Conservation (phyloP, 2,888 invertebrate species). For the Auanema sp. region DNA sequence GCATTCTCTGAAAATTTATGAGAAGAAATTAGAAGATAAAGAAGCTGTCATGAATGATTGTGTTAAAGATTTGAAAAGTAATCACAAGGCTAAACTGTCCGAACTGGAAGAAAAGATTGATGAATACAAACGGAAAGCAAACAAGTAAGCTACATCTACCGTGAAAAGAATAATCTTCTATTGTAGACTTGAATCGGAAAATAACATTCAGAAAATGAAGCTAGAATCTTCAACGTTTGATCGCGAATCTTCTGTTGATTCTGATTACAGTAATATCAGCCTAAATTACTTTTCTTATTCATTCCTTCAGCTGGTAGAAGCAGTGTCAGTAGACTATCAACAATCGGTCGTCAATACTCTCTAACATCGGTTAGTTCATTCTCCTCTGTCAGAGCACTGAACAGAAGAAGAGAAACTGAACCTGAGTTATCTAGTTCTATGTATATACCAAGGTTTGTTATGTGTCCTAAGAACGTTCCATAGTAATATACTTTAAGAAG, state of each 20-base stretch:
- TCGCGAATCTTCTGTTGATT: conserved; percentile 55
- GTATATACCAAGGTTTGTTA: conserved; percentile 14
- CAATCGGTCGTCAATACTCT: conserved; percentile 45
- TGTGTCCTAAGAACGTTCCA: too few species aligned
- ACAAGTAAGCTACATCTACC: conserved; percentile 25
- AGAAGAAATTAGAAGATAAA: conserved; percentile 57
- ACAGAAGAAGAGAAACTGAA: conserved; percentile 37
- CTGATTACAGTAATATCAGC: conserved; percentile 46
- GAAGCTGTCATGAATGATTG: conserved; percentile 57
- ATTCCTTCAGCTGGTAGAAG: not conserved
- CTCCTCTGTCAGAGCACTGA: conserved; percentile 39
- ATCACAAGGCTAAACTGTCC: conserved; percentile 42
- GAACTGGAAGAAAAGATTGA: conserved; percentile 52
- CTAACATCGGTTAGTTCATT: conserved; percentile 42
- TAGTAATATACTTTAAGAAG: conserved; percentile 21
- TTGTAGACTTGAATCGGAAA: conserved; percentile 49
- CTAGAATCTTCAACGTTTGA: conserved; percentile 40
- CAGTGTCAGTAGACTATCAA: conserved; percentile 31
- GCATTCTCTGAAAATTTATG: conserved; percentile 44
- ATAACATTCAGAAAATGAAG: conserved; percentile 41
- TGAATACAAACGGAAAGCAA: conserved; percentile 38
- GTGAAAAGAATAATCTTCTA: too few species aligned
- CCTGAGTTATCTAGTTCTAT: conserved; percentile 30
- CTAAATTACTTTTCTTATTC: not conserved
- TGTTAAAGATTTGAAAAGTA: conserved; percentile 55